Evolutionary conservation across 2,113 vertebrate genomes (phyloP), one percentile per base, ranked within the genome.

Genomic region (Vireo altiloquus): DNA sequence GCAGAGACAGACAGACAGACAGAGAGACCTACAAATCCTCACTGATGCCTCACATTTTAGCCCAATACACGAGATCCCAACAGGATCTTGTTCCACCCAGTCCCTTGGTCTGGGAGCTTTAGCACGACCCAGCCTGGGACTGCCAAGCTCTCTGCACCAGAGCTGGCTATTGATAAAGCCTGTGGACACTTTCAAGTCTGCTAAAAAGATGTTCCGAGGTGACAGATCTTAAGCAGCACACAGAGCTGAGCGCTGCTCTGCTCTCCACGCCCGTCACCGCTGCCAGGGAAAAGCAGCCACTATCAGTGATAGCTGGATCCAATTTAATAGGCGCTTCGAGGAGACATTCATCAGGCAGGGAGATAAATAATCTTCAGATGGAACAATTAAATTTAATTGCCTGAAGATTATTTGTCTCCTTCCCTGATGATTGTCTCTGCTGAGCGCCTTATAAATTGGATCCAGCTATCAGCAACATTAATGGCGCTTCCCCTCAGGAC

Each of bases 331-430:
- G 78, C 80, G 2, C 95, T 97, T 89, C 39, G 28, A 95, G 88
- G 94, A 97, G 97, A 94, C 94, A 96, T 94, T 97, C 90, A 97
- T 97, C 97, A 96, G 96, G 94, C 86, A 88, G 94, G 86, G 96
- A 97, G 96, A 97, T 97, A 97, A 97, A 97, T 97, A 97, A 97
- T 90, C 88, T 95, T 97, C 97, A 97, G 96, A 96, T 97, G 96
- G 96, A 94, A 96, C 97, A 97, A 97, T 97, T 97, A 97, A 96
- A 97, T 97, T 96, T 97, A 97, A 97, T 97, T 97, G 96, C 89
- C 95, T 96, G 93, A 97, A 97, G 94, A 96, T 96, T 95, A 96
- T 96, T 97, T 97, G 95, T 97, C 97, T 97, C 96, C 83, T 97
- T 97, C 92, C 89, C 95, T 56, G 90, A 96, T 96, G 95, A 96